A percentile compares a stretch with the other conserved stretches of the same genome.
Evolutionary conservation across 2,888 invertebrate genomes (phyloP).

Genomic region (Drymonia ruficornis): DNA sequence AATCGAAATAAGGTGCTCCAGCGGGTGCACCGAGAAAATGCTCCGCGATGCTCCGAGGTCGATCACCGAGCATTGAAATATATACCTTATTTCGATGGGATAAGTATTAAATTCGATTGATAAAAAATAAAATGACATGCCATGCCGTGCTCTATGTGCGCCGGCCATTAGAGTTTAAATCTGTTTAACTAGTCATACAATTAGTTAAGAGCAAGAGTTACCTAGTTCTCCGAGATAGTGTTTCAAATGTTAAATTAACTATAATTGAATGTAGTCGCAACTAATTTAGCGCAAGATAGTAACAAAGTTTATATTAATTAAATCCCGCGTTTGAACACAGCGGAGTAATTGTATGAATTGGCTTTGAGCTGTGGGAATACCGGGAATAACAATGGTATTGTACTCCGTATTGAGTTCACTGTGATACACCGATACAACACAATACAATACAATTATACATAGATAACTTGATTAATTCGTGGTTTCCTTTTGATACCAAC

Average conservation of each 20-base stretch:
- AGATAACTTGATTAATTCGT: neutral
- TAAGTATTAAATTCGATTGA: too few species aligned
- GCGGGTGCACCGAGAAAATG: too few species aligned
- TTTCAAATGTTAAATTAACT: neutral
- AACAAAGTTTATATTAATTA: slow-evolving; percentile 1
- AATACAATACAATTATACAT: neutral
- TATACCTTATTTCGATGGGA: too few species aligned
- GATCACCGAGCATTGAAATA: too few species aligned
- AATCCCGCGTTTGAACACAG: neutral
- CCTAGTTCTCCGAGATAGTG: neutral
- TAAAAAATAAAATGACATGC: too few species aligned
- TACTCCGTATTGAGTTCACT: neutral
- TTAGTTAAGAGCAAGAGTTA: neutral
- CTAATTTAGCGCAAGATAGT: neutral
- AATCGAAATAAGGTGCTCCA: too few species aligned
- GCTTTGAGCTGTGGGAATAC: neutral
- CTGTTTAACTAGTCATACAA: too few species aligned
- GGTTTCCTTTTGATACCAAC: neutral
- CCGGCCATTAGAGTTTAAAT: too few species aligned
- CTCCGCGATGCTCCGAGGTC: too few species aligned
- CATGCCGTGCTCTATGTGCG: too few species aligned
- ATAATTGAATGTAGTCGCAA: neutral
- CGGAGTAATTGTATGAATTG: neutral
- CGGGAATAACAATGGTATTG: neutral
- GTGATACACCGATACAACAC: too few species aligned